Evolutionary conservation across 1,140 invertebrate species (phyloP).

Genomic region (Plectus sambesii): DNA sequence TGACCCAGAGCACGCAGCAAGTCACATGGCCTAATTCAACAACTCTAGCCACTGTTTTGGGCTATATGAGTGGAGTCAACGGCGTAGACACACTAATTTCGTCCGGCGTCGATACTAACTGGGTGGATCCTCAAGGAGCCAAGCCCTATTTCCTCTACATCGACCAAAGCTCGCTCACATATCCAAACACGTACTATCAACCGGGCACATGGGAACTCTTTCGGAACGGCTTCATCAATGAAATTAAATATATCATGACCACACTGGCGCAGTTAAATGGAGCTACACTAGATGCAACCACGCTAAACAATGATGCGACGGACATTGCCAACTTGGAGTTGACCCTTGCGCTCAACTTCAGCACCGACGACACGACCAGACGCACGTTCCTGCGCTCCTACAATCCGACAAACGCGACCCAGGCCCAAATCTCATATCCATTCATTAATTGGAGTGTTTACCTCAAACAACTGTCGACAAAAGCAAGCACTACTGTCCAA

Average conservation of each 20-base stretch:
- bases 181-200: slow-evolving; percentile 16
- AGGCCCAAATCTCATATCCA: slow-evolving; percentile 4
- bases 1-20: too few relatives aligned
- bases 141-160: slow-evolving; percentile 21
- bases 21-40: too few relatives aligned
- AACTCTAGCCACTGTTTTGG: slow-evolving; percentile 14
- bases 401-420: slow-evolving; percentile 10
- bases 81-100: slow-evolving; percentile 20
- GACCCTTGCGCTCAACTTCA: slow-evolving; percentile 15
- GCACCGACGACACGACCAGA: slow-evolving; percentile 18
- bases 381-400: slow-evolving; percentile 13
- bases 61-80: slow-evolving; percentile 18
- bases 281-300: slow-evolving; percentile 9
- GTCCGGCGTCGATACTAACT: slow-evolving; percentile 22
- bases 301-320: slow-evolving; percentile 19
- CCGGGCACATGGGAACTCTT: slow-evolving; percentile 12
- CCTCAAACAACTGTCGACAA: slow-evolving; percentile 6
- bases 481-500: slow-evolving; percentile 9
- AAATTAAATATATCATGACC: slow-evolving; percentile 11
- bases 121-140: slow-evolving; percentile 13
- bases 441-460: slow-evolving; percentile 19
- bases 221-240: slow-evolving; percentile 4
- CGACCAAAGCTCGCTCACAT: slow-evolving; percentile 17
- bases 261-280: slow-evolving; percentile 14
- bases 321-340: slow-evolving; percentile 17